Evolutionary conservation across 2,888 invertebrate genomes (phyloP).

Genomic region (Clistopyga incitator): DNA sequence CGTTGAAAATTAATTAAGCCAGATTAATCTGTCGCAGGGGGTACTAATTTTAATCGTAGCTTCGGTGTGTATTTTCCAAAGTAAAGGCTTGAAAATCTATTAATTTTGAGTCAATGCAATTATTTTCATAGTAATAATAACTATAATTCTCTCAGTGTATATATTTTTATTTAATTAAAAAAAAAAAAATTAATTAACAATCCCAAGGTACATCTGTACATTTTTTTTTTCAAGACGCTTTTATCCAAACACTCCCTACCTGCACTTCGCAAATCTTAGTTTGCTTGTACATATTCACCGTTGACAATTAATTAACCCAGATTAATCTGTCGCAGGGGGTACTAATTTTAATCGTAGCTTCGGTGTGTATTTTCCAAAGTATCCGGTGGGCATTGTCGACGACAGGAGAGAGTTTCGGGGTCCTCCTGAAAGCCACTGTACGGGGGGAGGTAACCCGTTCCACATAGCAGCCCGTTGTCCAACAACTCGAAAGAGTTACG

Average conservation of each 20-base stretch:
- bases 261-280: too few species aligned
- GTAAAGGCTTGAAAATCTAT: too few species aligned
- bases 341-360: conserved; percentile 4
- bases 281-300: not conserved
- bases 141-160: too few species aligned
- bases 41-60: not conserved
- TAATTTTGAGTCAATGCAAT: too few species aligned
- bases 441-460: not conserved
- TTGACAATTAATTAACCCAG: too few species aligned
- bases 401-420: conserved; percentile 32
- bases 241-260: too few species aligned
- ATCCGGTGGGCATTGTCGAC: not conserved
- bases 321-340: not conserved
- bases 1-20: too few species aligned
- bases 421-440: conserved; percentile 20
- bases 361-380: conserved; percentile 11
- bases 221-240: too few species aligned
- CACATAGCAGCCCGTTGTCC: conserved; percentile 14
- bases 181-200: too few species aligned
- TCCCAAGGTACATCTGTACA: too few species aligned
- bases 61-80: conserved; percentile 12
- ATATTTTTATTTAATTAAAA: too few species aligned
- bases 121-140: too few species aligned
- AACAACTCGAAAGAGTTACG: conserved; percentile 62
- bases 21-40: not conserved